Base-by-base conservation (phyloP, 2,888 invertebrate species). In the Drosophila parthenogenetica region DNA sequence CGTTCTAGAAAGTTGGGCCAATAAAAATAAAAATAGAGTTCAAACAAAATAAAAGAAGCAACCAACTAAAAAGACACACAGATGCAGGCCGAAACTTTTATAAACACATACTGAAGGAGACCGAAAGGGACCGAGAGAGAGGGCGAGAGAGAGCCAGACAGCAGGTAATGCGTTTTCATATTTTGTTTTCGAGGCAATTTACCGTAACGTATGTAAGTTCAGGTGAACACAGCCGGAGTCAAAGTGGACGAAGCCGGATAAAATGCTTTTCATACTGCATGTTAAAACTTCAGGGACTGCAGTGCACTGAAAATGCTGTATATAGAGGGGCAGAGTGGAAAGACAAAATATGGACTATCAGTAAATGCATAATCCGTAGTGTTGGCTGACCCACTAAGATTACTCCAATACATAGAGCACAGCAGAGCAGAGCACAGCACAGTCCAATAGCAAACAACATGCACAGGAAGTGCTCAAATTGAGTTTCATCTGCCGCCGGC, bases 11-110 rank as follows among this genome's bases (percentile, higher is more conserved):
- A 80, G 65, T 84, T 87, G 57, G 70, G 85, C 85, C 83, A 82
- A 83, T 83, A 87, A 85, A 83, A 87, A 79, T 81, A 84, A 78
- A 84, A 82, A 84, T 75, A 75, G 72, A 87, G 66, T 87, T 81
- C 66, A 72, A 84, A 66, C 83, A 65, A 71, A 82, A 77, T 71
- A 71, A 79, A 64, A 68, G 64, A 67, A 68, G 72, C 51, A 58
- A 29, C 66, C 69, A 69, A 60, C 67, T 48, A 51, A 85, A 69
- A 67, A 39, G 55, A 42, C 53, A 77, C 51, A 57, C 74, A 69
- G 61, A 72, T 79, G 69, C 68, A 80, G 68, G 62, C 69, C 78
- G 62, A 68, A 85, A 85, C 79, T 81, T 85, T 69, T 49, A 39
- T 55, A 50, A 29, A 49, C 53, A 37, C 65, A 16, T 48, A 53